phyloP scores from a whole-genome alignment of 2,113 vertebrate species.

The Aptenodytes patagonicus region DNA sequence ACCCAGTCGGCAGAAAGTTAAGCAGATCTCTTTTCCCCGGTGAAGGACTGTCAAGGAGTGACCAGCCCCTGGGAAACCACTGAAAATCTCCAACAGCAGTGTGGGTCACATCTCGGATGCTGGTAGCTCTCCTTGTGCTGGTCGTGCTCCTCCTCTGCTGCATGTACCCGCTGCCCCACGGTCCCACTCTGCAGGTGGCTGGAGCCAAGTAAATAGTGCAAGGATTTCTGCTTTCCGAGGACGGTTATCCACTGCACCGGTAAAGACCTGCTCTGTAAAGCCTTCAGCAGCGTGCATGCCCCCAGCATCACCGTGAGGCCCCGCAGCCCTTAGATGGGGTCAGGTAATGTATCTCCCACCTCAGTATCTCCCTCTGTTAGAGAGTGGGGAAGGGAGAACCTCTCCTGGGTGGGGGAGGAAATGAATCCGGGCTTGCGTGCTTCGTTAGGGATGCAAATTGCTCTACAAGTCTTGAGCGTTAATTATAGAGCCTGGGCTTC shows the following conservation, averaged over 20 bases:
- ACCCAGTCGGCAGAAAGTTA: neutral
- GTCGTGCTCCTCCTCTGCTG: neutral
- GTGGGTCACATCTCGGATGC: neutral
- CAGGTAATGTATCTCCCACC: neutral
- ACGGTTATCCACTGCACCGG: neutral
- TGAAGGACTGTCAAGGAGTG: neutral
- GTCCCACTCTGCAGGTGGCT: neutral
- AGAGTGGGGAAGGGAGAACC: neutral
- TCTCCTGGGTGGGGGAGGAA: neutral
- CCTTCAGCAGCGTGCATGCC: neutral
- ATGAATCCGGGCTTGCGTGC: neutral
- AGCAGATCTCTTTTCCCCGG: neutral
- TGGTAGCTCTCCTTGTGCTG: neutral
- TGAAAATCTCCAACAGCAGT: neutral
- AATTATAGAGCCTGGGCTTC: constrained; percentile 47
- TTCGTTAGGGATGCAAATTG: constrained; percentile 43
- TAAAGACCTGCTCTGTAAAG: neutral
- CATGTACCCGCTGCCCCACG: fast-evolving
- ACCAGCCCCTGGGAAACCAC: neutral
- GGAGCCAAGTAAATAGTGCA: neutral
- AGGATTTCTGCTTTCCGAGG: neutral
- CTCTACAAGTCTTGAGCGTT: neutral
- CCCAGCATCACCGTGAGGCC: neutral
- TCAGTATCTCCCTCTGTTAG: neutral
- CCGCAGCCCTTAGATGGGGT: neutral